phyloP scores from a whole-genome alignment of 2,797 vertebrate species.

The Sus cebifrons region DNA sequence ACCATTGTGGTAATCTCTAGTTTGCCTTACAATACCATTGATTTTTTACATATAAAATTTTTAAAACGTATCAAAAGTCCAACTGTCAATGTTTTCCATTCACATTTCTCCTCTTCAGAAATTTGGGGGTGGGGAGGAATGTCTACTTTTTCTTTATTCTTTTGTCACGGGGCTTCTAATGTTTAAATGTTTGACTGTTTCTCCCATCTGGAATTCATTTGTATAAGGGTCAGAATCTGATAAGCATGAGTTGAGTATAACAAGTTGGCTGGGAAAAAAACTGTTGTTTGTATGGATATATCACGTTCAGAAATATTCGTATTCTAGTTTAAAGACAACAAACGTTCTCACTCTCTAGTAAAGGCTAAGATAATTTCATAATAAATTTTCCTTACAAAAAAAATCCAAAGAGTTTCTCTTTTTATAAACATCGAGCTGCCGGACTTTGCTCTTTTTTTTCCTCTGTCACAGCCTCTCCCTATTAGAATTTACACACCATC shows the following conservation, averaged over 20 bases:
- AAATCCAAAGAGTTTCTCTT: neutral
- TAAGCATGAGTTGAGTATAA: constrained; percentile 51
- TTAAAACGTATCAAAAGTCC: neutral
- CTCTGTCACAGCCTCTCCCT: neutral
- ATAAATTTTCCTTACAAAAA: neutral
- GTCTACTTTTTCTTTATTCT: neutral
- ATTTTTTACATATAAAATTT: constrained; percentile 12
- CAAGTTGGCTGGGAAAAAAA: constrained; percentile 48
- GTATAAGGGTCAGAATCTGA: constrained; percentile 43
- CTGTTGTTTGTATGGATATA: constrained; percentile 47
- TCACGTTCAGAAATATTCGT: constrained; percentile 43
- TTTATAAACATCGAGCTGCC: neutral
- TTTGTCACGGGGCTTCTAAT: constrained; percentile 30
- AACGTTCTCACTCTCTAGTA: constrained; percentile 2
- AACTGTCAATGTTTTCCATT: neutral
- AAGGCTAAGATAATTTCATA: neutral
- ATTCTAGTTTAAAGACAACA: constrained; percentile 43
- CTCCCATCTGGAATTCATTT: constrained; percentile 77
- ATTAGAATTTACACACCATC: constrained; percentile 64
- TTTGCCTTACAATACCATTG: neutral
- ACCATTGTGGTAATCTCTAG: neutral
- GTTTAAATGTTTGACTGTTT: constrained; percentile 56
- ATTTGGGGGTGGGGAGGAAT: neutral
- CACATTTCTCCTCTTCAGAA: constrained; percentile 40
- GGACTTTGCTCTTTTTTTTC: neutral